Base-by-base conservation (phyloP, 2,888 invertebrate genomes). In the Nymphalis polychloros region DNA sequence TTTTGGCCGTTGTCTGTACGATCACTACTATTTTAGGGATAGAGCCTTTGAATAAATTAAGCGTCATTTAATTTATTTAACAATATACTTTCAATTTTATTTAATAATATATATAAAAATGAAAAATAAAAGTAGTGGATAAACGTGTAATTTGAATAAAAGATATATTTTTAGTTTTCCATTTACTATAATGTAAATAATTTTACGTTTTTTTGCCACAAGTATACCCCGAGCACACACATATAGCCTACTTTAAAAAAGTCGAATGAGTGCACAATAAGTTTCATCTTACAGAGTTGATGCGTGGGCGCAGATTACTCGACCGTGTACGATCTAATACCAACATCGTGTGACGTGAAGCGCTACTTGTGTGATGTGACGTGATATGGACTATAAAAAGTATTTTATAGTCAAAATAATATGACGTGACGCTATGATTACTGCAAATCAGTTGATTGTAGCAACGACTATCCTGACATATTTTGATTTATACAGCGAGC, bases 261-360 rank as follows among this genome's bases (percentile, higher is more conserved):
- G 72, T 75, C 72, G 74, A 79, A 77, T 81, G 79, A 77, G 73
- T 77, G 77, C 72, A 77, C 79, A 81, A 81, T 82, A 75, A 81
- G 84, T 82, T 70, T 86, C 71, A 74, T 70, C 76, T 87, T 87
- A 83, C 87, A 68, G 70, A 71, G 63, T 59, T 48, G 46, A 70
- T 52, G 59, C 64, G 65, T 68, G 66, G 53, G 65, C 61, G 63
- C 67, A 53, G 69, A 63, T 69, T 67, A 72, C 70, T 68, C 68
- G 49, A 49, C 71, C 73, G 75, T 68, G 66, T 73, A 31, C 41
- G 60, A 67, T 67, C 67, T 67, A 55, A 55, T 52, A 55, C 60
- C 53, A 61, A 55, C 60, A 55, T 41, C 55, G 64, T 64, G 63
- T 46, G 55, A 64, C 64, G 41, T 19, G 49, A 60, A 55, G 46